Conservation (phyloP, 2,113 vertebrate genomes). For the Polyodon spathula region DNA sequence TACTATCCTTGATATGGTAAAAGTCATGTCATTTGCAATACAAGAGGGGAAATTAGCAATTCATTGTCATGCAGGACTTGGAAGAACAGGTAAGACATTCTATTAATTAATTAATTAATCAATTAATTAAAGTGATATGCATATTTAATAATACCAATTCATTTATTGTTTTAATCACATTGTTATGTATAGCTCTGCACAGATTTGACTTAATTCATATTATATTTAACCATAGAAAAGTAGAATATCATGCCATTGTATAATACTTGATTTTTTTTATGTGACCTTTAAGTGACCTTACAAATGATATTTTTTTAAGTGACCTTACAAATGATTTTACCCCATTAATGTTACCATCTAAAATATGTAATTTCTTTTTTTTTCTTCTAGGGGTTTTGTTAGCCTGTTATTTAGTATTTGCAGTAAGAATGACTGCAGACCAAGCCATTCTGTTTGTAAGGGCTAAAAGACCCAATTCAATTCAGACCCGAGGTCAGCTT, state of each 20-base stretch:
- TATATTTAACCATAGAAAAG: too few species aligned
- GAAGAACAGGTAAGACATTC: conserved; percentile 76
- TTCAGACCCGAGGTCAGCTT: conserved; percentile 91
- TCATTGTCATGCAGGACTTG: conserved; percentile 92
- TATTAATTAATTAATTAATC: background rate
- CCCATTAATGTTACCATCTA: too few species aligned
- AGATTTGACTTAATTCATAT: too few species aligned
- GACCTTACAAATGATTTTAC: too few species aligned
- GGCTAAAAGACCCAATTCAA: conserved; percentile 87
- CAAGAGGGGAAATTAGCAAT: conserved; percentile 89
- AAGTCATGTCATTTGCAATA: conserved; percentile 90
- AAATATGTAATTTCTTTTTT: background rate
- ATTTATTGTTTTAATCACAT: too few species aligned
- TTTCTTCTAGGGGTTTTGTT: conserved; percentile 73
- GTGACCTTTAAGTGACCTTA: too few species aligned
- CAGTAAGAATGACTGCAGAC: conserved; percentile 86
- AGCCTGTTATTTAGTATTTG: conserved; percentile 92
- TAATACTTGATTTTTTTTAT: too few species aligned
- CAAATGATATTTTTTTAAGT: conserved; percentile 40
- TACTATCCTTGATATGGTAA: conserved; percentile 93
- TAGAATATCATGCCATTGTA: too few species aligned
- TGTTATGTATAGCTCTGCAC: too few species aligned
- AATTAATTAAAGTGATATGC: background rate
- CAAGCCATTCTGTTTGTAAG: conserved; percentile 91
- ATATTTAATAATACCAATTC: background rate